Evolutionary conservation across 2,888 invertebrate genomes (phyloP).

Genomic region (Amaurobius ferox): DNA sequence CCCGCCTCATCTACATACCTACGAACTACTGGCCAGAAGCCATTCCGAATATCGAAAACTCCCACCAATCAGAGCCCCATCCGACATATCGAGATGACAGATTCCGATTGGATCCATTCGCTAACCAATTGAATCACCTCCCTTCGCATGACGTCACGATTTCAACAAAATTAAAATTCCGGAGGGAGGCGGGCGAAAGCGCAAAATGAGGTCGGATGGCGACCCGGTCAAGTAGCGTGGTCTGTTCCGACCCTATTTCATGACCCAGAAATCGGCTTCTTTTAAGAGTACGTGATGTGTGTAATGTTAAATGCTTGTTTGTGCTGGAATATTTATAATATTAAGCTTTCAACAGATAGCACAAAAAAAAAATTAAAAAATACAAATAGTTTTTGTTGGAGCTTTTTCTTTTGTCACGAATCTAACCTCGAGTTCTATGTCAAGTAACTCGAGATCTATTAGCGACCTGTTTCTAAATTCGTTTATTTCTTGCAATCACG

Average conservation of each 20-base stretch:
- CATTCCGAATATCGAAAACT: constrained; percentile 27
- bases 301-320: constrained; percentile 2
- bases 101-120: constrained; percentile 30
- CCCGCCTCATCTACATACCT: constrained; percentile 40
- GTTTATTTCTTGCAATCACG: background rate
- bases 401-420: constrained; percentile 3
- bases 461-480: background rate
- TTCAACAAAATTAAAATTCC: constrained; percentile 40
- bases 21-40: constrained; percentile 52
- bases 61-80: constrained; percentile 22
- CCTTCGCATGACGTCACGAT: constrained; percentile 18
- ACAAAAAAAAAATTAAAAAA: background rate
- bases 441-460: background rate
- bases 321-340: background rate
- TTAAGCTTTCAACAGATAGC: background rate
- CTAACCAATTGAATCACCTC: constrained; percentile 31
- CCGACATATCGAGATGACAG: background rate
- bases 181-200: constrained; percentile 39
- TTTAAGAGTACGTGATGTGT: constrained; percentile 45
- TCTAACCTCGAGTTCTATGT: background rate
- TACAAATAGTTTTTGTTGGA: background rate
- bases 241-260: constrained; percentile 39
- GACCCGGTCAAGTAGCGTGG: constrained; percentile 57
- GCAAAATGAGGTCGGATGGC: constrained; percentile 53
- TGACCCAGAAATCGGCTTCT: constrained; percentile 58